phyloP scores from a whole-genome alignment of 2,113 vertebrate genomes.

The Petaurus breviceps region DNA sequence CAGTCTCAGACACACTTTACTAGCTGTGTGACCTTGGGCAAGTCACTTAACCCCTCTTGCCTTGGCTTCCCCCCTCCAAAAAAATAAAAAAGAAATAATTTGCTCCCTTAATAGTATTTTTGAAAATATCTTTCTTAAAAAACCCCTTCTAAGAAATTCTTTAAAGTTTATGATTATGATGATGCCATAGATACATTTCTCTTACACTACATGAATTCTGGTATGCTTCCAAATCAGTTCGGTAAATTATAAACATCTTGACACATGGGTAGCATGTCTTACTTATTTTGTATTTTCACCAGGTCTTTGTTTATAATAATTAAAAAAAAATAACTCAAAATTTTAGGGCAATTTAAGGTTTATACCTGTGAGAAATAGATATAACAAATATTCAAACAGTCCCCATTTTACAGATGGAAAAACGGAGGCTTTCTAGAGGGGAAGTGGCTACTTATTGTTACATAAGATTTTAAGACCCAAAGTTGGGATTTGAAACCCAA shows the following conservation, averaged over 20 bases:
- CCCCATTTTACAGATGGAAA: background rate
- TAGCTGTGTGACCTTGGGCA: too few relatives aligned
- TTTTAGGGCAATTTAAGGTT: background rate
- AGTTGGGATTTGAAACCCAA: background rate
- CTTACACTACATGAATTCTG: background rate
- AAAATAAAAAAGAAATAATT: too few relatives aligned
- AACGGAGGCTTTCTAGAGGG: background rate
- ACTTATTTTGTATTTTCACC: background rate
- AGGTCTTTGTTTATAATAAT: background rate
- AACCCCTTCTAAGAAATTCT: slow-evolving; percentile 6
- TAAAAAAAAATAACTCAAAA: background rate
- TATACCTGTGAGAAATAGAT: background rate
- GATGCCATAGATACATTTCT: slow-evolving; percentile 18
- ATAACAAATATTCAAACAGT: background rate
- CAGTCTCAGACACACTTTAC: too few relatives aligned
- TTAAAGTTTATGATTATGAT: background rate
- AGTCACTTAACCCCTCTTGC: too few relatives aligned
- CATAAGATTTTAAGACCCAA: background rate
- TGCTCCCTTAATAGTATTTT: background rate
- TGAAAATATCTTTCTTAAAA: background rate
- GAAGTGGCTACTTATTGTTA: background rate
- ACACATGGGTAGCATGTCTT: background rate
- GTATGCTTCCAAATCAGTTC: background rate
- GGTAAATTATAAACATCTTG: background rate
- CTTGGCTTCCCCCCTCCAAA: too few relatives aligned